Conservation (phyloP, 2,113 vertebrate genomes). For the Scomber japonicus region DNA sequence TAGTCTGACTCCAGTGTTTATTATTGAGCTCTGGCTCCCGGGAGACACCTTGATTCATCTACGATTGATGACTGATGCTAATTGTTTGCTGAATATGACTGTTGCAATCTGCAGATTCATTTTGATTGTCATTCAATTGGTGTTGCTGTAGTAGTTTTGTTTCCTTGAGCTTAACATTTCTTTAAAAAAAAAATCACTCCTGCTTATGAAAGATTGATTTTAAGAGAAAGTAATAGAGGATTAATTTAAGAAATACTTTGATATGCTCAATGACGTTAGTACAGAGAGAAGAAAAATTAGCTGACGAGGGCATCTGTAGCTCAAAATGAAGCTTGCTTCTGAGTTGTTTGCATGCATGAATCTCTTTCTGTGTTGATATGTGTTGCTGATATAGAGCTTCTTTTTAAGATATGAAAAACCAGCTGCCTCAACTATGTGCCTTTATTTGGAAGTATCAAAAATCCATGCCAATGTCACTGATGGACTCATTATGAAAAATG, state of each 20-base stretch:
- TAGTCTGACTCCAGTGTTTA: constrained; percentile 71
- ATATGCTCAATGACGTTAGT: not conserved
- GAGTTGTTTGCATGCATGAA: constrained; percentile 38
- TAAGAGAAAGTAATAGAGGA: not conserved
- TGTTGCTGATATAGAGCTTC: constrained; percentile 11
- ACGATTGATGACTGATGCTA: constrained; percentile 49
- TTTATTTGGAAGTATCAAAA: constrained; percentile 51
- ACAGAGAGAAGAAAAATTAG: constrained; percentile 14
- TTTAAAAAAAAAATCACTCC: constrained; percentile 27
- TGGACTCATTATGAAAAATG: constrained; percentile 64
- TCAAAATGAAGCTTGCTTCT: constrained; percentile 41
- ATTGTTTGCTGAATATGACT: constrained; percentile 49
- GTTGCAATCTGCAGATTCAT: constrained; percentile 45
- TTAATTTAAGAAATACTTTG: constrained; percentile 19
- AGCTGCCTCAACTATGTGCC: constrained; percentile 42
- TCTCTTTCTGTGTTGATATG: not conserved
- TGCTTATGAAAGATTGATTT: constrained; percentile 43
- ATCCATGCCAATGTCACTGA: constrained; percentile 67
- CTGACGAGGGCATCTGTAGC: not conserved
- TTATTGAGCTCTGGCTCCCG: constrained; percentile 56
- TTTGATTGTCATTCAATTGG: constrained; percentile 23
- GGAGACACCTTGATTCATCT: constrained; percentile 63
- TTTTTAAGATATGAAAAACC: constrained; percentile 22
- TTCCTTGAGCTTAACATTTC: constrained; percentile 12
- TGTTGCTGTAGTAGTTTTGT: constrained; percentile 27